Evolutionary conservation across 2,888 invertebrate genomes (phyloP).

Genomic region (Clitarchus hookeri): DNA sequence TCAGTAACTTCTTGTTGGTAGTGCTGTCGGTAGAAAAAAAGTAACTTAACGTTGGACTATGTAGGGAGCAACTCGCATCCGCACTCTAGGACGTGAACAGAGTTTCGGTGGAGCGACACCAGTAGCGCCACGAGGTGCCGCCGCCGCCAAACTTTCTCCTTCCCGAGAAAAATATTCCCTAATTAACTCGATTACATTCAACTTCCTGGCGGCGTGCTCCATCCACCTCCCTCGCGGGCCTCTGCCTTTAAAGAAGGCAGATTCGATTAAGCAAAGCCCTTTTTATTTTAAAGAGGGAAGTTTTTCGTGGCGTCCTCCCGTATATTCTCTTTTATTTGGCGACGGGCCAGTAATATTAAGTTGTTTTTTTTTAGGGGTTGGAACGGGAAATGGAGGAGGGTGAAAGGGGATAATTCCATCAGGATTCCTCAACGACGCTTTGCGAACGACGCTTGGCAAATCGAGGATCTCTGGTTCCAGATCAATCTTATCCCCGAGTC

Average conservation of each 20-base stretch:
- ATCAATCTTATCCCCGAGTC: too few species aligned
- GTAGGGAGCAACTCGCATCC: too few species aligned
- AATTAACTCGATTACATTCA: slow-evolving; percentile 3
- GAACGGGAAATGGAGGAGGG: too few species aligned
- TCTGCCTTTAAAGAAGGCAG: not conserved
- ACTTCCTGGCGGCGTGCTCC: not conserved
- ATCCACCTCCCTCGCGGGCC: not conserved
- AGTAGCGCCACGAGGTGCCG: not conserved
- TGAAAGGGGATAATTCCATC: too few species aligned
- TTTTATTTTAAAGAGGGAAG: not conserved
- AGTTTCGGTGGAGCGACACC: not conserved
- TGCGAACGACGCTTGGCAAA: too few species aligned
- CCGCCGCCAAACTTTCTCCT: not conserved
- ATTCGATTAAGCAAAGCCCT: not conserved
- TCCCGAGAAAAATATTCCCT: not conserved
- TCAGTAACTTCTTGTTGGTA: too few species aligned
- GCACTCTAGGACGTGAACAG: too few species aligned
- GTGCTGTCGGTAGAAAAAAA: too few species aligned
- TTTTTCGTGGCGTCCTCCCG: not conserved
- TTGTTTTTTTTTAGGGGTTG: too few species aligned
- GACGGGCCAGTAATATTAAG: not conserved
- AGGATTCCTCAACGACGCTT: too few species aligned
- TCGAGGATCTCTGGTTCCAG: too few species aligned
- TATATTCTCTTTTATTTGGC: not conserved
- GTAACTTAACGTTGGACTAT: too few species aligned